Base-by-base conservation (phyloP, 2,888 invertebrate species). In the Polydrusus pterygomalis region DNA sequence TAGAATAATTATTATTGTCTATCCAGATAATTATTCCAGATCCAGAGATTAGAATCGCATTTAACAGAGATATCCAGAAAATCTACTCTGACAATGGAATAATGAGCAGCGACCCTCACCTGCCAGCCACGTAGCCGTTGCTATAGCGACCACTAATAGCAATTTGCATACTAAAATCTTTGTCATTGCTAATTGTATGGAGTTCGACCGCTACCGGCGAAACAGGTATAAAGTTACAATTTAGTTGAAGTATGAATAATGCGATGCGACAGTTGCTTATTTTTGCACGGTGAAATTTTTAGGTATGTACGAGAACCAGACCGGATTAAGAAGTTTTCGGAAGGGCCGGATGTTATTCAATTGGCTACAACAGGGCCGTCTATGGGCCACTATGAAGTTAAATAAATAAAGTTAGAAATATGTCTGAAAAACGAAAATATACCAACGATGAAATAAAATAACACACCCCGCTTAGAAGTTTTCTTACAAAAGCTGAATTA, bases 81-180 rank as follows among this genome's bases (percentile, higher is more conserved):
- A 84, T 67, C 58, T 69, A 43, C 49, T 62, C 25, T 75, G 85
- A 86, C 86, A 86, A 87, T 86, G 82, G 85, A 84, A 85, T 86
- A 85, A 86, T 86, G 84, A 85, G 82, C 81, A 78, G 78, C 82
- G 84, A 84, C 84, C 85, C 83, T 84, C 82, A 84, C 82, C 84
- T 84, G 84, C 80, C 80, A 81, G 80, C 82, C 82, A 81, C 82
- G 83, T 80, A 82, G 82, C 78, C 81, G 82, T 83, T 79, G 77
- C 81, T 82, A 82, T 82, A 80, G 84, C 81, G 82, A 84, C 83
- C 80, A 77, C 80, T 83, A 83, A 83, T 82, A 80, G 80, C 84
- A 84, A 85, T 85, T 84, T 85, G 83, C 84, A 85, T 85, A 82
- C 82, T 84, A 83, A 84, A 84, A 83, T 82, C 84, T 84, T 84